Evolutionary conservation across 1,140 invertebrate species (phyloP).

Genomic region (Ladona fulva): DNA sequence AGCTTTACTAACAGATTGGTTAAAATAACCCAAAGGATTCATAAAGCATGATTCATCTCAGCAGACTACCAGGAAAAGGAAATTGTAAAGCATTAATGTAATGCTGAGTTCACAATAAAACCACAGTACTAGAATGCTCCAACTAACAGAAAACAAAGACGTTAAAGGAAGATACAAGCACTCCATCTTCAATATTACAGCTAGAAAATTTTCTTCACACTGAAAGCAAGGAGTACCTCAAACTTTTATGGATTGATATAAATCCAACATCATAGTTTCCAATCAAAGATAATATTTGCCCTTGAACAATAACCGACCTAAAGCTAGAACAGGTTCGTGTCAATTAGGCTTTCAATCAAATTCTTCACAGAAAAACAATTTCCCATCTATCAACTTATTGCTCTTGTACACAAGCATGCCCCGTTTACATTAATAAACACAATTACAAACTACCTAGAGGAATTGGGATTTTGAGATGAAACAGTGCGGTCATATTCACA

Average conservation of each 20-base stretch:
- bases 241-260: background rate
- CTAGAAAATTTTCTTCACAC: background rate
- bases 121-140: background rate
- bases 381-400: background rate
- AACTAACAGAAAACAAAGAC: background rate
- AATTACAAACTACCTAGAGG: background rate
- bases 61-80: background rate
- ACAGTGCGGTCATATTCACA: background rate
- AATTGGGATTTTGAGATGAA: background rate
- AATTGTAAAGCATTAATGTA: background rate
- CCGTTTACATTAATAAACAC: background rate
- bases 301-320: too few species aligned
- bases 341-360: background rate
- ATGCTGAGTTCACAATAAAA: background rate
- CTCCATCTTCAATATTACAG: background rate
- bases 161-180: background rate
- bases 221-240: background rate
- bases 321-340: too few species aligned
- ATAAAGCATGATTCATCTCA: background rate
- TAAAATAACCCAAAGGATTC: background rate
- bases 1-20: background rate
- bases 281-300: background rate
- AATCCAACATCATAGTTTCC: background rate
- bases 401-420: conserved; percentile 3
- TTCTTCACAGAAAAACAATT: background rate